Percentiles rank a stretch among this genome's conserved stretches.
Evolutionary conservation across 2,888 invertebrate species (phyloP).

Genomic region (Coenonympha arcania): DNA sequence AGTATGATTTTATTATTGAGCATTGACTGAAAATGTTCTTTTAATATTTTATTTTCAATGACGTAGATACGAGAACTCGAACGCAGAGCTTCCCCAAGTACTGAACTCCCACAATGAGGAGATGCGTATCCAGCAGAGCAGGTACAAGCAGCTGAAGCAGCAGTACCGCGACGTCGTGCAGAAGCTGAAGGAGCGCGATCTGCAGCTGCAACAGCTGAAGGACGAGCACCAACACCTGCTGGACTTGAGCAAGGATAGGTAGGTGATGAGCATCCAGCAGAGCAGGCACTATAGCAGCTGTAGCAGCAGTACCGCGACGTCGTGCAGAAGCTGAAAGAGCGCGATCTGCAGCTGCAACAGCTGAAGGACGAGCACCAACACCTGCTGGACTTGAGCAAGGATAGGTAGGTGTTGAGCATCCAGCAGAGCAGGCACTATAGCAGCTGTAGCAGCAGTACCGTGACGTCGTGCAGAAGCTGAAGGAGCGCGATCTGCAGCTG

Average conservation of each 20-base stretch:
- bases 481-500: too few relatives aligned
- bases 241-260: slow-evolving; percentile 82
- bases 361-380: slow-evolving; percentile 81
- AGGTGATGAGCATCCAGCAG: slow-evolving; percentile 76
- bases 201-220: slow-evolving; percentile 76
- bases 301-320: too few relatives aligned
- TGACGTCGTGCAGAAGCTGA: too few relatives aligned
- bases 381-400: slow-evolving; percentile 79
- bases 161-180: slow-evolving; percentile 77
- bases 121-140: slow-evolving; percentile 79
- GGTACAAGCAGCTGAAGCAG: slow-evolving; percentile 78
- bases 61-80: slow-evolving; percentile 80
- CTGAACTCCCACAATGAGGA: slow-evolving; percentile 86
- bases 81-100: slow-evolving; percentile 83
- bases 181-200: slow-evolving; percentile 79
- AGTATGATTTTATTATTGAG: too few relatives aligned
- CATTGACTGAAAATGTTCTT: too few relatives aligned
- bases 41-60: neutral
- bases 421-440: too few relatives aligned
- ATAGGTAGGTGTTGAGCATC: slow-evolving; percentile 77
- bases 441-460: too few relatives aligned
- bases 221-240: slow-evolving; percentile 81
- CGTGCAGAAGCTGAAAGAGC: too few relatives aligned
- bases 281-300: too few relatives aligned
- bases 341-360: too few relatives aligned